A percentile compares a stretch with the other conserved stretches of the same genome.
phyloP scores from a whole-genome alignment of 2,888 invertebrate species.

The Andrena trimmerana region DNA sequence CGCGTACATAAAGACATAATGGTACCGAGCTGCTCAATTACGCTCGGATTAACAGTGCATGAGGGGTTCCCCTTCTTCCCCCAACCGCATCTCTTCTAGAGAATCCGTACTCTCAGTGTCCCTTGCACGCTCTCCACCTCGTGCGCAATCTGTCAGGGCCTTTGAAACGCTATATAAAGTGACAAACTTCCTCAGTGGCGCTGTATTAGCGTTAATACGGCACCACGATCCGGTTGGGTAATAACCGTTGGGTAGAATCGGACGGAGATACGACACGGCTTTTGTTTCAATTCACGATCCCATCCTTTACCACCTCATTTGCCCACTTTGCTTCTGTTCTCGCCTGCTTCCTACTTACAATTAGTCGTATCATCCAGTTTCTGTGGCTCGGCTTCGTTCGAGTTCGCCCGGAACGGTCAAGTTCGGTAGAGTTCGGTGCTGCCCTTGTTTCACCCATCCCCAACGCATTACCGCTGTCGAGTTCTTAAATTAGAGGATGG shows the following conservation, averaged over 20 bases:
- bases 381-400: neutral
- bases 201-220: slow-evolving; percentile 73
- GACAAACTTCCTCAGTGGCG: slow-evolving; percentile 79
- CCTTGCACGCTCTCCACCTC: slow-evolving; percentile 73
- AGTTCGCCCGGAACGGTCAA: neutral
- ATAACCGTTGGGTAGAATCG: slow-evolving; percentile 31
- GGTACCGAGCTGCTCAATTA: slow-evolving; percentile 70
- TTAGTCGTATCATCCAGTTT: neutral
- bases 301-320: slow-evolving; percentile 23
- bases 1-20: slow-evolving; percentile 68
- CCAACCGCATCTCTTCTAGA: slow-evolving; percentile 48
- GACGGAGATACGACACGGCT: slow-evolving; percentile 27
- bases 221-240: slow-evolving; percentile 55
- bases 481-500: slow-evolving; percentile 6
- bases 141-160: slow-evolving; percentile 76
- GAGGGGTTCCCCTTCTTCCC: slow-evolving; percentile 65
- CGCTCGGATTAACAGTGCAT: slow-evolving; percentile 69
- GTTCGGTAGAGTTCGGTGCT: neutral
- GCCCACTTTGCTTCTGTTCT: too few species aligned
- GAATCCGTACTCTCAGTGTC: slow-evolving; percentile 71
- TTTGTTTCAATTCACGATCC: slow-evolving; percentile 29
- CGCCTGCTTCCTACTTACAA: too few species aligned
- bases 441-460: neutral
- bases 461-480: neutral
- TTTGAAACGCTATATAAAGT: slow-evolving; percentile 83